These are phyloP conservation scores for Cyprinodon tularosa DNA, from an alignment of 2,113 vertebrate species.

Conservation along the genomic window DNA sequence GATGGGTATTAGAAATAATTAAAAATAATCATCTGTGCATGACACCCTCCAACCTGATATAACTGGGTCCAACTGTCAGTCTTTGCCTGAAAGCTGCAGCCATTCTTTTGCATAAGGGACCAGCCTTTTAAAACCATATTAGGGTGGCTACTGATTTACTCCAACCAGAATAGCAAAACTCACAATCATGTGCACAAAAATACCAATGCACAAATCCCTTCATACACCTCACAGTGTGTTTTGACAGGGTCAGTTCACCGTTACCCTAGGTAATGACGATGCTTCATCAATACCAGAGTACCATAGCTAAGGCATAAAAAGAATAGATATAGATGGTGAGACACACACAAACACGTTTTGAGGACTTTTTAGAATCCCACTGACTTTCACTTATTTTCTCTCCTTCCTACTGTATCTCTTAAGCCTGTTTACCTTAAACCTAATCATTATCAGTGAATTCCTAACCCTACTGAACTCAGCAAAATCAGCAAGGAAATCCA, in stretches of 20 bases:
- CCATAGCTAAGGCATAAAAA: constrained; percentile 49
- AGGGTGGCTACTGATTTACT: constrained; percentile 50
- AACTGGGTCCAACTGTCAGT: constrained; percentile 64
- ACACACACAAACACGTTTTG: background rate
- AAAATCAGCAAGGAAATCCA: too few relatives aligned
- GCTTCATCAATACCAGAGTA: constrained; percentile 68
- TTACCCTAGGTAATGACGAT: constrained; percentile 65
- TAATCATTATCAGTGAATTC: too few relatives aligned
- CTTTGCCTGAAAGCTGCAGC: constrained; percentile 55
- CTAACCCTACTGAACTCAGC: too few relatives aligned
- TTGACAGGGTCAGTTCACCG: constrained; percentile 56
- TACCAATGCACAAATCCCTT: background rate
- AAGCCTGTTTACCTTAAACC: too few relatives aligned
- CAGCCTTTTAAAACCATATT: constrained; percentile 61
- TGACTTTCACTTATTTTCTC: too few relatives aligned
- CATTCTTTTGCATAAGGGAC: constrained; percentile 76
- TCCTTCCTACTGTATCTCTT: too few relatives aligned
- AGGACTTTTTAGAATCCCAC: too few relatives aligned
- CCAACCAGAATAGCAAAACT: constrained; percentile 39
- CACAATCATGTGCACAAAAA: constrained; percentile 15
- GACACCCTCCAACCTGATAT: constrained; percentile 57
- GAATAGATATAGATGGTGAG: constrained; percentile 10
- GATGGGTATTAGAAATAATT: constrained; percentile 32
- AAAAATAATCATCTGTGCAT: constrained; percentile 41
- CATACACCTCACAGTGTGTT: constrained; percentile 36